These are phyloP conservation scores for Melipona beecheii DNA, from an alignment of 2,888 invertebrate genomes.

Conservation along the genomic window DNA sequence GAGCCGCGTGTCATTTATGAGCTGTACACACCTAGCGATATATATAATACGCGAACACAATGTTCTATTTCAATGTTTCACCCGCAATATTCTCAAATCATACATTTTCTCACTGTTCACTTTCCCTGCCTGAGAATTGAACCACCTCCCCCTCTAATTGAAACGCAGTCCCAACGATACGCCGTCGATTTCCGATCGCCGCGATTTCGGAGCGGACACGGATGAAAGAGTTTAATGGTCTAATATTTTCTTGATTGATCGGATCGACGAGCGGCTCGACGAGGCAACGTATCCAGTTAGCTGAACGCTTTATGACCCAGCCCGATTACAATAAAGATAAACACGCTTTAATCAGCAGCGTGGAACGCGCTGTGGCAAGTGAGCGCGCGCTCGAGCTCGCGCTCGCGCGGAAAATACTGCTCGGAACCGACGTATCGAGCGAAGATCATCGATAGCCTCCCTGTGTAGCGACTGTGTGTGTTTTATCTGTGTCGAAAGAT, in stretches of 20 bases:
- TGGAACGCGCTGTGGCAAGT: conserved; percentile 8
- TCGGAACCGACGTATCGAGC: conserved; percentile 29
- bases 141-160: not conserved
- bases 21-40: too few relatives aligned
- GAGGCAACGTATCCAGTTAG: conserved; percentile 29
- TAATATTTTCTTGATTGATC: conserved; percentile 37
- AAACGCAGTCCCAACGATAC: not conserved
- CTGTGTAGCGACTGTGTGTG: not conserved
- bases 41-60: too few relatives aligned
- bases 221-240: not conserved
- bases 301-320: conserved; percentile 40
- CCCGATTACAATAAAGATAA: conserved; percentile 53
- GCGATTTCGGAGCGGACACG: not conserved
- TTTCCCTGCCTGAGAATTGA: too few relatives aligned
- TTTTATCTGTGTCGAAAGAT: conserved; percentile 52
- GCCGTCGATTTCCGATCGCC: not conserved
- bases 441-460: conserved; percentile 49
- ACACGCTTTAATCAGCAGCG: conserved; percentile 48
- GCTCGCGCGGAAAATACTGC: conserved; percentile 39
- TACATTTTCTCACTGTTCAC: not conserved
- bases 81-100: not conserved
- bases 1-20: too few relatives aligned
- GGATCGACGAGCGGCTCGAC: conserved; percentile 12
- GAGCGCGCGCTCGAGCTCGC: not conserved
- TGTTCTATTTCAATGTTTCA: not conserved